Conservation (phyloP, 1,140 invertebrate species). For the Sycophila sp. region DNA sequence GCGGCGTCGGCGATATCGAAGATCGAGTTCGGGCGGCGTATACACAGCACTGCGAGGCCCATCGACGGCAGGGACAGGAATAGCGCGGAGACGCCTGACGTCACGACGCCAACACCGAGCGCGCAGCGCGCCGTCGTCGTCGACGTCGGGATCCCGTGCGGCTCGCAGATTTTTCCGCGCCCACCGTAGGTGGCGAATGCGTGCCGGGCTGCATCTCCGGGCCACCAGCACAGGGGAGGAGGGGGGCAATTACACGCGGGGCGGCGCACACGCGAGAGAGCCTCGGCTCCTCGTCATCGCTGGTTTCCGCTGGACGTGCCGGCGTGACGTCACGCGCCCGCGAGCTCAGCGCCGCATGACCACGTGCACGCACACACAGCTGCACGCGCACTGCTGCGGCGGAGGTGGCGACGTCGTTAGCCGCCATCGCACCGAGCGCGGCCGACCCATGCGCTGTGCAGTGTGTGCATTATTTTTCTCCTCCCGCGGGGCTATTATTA, state of each 20-base stretch:
- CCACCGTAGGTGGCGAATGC: too few relatives aligned
- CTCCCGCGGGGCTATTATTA: slow-evolving; percentile 14
- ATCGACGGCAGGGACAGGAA: slow-evolving; percentile 32
- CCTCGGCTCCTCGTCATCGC: neutral
- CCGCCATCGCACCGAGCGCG: too few relatives aligned
- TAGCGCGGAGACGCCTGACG: slow-evolving; percentile 42
- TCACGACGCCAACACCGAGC: slow-evolving; percentile 31
- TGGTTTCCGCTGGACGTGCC: neutral
- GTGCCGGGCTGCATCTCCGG: too few relatives aligned
- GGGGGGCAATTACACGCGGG: too few relatives aligned
- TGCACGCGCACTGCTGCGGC: neutral
- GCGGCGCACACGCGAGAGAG: neutral
- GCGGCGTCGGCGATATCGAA: neutral
- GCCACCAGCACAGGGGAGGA: too few relatives aligned
- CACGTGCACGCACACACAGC: neutral
- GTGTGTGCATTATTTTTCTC: slow-evolving; percentile 15
- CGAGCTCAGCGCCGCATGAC: too few relatives aligned
- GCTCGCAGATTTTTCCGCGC: too few relatives aligned
- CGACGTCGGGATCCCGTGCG: too few relatives aligned
- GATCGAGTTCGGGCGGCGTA: neutral
- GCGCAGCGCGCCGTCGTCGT: neutral
- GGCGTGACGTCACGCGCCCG: neutral
- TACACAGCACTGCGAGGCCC: neutral
- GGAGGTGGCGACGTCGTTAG: too few relatives aligned
- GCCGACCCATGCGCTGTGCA: too few relatives aligned